These are phyloP conservation scores for Craniophora ligustri DNA, from an alignment of 2,888 invertebrate species.

Conservation along the genomic window DNA sequence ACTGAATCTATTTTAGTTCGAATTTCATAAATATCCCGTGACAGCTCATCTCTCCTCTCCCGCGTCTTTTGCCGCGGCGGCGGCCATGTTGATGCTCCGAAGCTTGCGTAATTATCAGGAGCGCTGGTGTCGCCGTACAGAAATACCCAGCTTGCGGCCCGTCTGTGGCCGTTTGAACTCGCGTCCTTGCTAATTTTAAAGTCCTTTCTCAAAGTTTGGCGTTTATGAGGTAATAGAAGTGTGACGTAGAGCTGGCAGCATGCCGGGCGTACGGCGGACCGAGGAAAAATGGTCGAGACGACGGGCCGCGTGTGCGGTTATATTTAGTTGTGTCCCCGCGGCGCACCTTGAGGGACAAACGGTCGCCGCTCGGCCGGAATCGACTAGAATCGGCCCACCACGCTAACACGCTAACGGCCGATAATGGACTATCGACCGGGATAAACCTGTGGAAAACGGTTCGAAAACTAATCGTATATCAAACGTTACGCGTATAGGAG, in stretches of 20 bases:
- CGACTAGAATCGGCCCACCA: constrained; percentile 27
- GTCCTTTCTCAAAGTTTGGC: constrained; percentile 85
- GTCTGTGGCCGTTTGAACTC: constrained; percentile 65
- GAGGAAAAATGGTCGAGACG: constrained; percentile 77
- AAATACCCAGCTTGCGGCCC: constrained; percentile 57
- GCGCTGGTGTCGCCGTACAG: constrained; percentile 69
- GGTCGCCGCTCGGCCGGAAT: constrained; percentile 57
- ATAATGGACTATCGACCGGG: constrained; percentile 53
- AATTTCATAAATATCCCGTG: constrained; percentile 88
- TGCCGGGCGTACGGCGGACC: constrained; percentile 85
- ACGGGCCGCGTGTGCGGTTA: constrained; percentile 63
- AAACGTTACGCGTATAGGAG: constrained; percentile 67
- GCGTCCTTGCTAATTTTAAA: constrained; percentile 87
- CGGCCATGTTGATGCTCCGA: constrained; percentile 75
- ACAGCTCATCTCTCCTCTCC: constrained; percentile 86
- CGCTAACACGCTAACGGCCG: constrained; percentile 35
- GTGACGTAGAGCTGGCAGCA: constrained; percentile 84
- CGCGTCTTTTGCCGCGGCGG: constrained; percentile 79
- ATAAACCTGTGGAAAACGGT: constrained; percentile 58
- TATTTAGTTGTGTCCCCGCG: constrained; percentile 64
- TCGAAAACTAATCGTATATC: constrained; percentile 87
- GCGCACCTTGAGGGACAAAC: constrained; percentile 79
- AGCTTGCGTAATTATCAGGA: constrained; percentile 80
- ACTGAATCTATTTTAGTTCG: constrained; percentile 86
- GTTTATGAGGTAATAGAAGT: constrained; percentile 84